These are phyloP conservation scores for Brenthis daphne DNA, from an alignment of 2,888 invertebrate genomes.

Conservation along the genomic window DNA sequence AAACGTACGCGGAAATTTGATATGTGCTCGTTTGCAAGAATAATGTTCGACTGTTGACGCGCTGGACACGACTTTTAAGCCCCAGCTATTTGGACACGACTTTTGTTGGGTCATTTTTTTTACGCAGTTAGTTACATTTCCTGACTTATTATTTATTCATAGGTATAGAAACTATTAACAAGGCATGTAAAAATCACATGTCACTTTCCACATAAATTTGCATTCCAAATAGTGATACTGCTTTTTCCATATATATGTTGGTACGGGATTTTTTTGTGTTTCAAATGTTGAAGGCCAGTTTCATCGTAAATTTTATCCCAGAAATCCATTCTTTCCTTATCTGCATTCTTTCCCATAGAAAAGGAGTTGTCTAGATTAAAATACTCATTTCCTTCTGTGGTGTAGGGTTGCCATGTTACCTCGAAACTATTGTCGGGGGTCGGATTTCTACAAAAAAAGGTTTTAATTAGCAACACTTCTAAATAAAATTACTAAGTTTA, in stretches of 20 bases:
- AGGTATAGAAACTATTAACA: no score
- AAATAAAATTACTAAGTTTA: not conserved
- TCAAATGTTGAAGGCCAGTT: constrained; percentile 49
- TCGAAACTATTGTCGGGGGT: constrained; percentile 53
- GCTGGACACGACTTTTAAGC: no score
- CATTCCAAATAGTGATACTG: constrained; percentile 6
- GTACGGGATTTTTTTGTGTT: not conserved
- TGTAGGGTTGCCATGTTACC: constrained; percentile 63
- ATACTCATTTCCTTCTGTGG: constrained; percentile 52
- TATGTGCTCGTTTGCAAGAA: no score
- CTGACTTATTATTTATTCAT: no score
- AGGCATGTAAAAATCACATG: no score
- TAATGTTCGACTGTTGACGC: no score
- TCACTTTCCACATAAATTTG: constrained; percentile 1
- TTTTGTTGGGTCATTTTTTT: no score
- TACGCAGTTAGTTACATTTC: no score
- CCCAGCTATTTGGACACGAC: no score
- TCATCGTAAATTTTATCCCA: constrained; percentile 71
- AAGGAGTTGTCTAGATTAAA: constrained; percentile 57
- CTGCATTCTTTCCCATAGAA: constrained; percentile 51
- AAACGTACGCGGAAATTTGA: no score
- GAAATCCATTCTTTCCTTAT: constrained; percentile 59
- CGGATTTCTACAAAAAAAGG: constrained; percentile 57
- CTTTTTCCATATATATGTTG: not conserved
- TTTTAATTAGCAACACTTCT: not conserved